A percentile compares a stretch with the other conserved stretches of the same genome.
These are phyloP conservation scores for Eupristina koningsbergeri DNA, from an alignment of 1,140 invertebrate genomes.

Conservation along the genomic window DNA sequence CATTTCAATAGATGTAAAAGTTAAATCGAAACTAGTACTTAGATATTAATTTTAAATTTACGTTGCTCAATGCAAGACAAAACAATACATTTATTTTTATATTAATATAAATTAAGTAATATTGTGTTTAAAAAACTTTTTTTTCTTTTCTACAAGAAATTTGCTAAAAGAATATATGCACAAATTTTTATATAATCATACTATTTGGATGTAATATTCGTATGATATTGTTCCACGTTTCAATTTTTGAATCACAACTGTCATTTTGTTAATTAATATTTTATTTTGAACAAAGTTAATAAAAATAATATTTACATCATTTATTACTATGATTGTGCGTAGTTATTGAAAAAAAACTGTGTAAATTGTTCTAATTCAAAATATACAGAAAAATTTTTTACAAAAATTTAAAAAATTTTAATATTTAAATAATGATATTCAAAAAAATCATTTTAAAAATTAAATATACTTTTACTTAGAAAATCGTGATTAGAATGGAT, in stretches of 20 bases:
- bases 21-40: conserved; percentile 36
- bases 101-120: not conserved
- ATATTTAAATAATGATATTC: not conserved
- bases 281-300: not conserved
- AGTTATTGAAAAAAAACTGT: conserved; percentile 8
- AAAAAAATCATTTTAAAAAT: conserved; percentile 5
- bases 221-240: no score
- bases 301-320: not conserved
- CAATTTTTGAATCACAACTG: no score
- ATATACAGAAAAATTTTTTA: not conserved
- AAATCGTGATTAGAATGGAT: not conserved
- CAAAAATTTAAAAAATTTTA: not conserved
- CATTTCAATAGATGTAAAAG: conserved; percentile 2
- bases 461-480: not conserved
- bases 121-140: not conserved
- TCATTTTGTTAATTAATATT: not conserved
- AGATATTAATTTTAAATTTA: conserved; percentile 42
- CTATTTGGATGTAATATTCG: not conserved
- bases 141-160: not conserved
- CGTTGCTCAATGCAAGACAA: conserved; percentile 4
- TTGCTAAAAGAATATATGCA: not conserved
- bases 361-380: not conserved
- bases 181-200: not conserved
- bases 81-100: no score
- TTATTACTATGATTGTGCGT: not conserved